Evolutionary conservation across 2,797 vertebrate species (phyloP).

Genomic region (Myiotriccus ornatus): DNA sequence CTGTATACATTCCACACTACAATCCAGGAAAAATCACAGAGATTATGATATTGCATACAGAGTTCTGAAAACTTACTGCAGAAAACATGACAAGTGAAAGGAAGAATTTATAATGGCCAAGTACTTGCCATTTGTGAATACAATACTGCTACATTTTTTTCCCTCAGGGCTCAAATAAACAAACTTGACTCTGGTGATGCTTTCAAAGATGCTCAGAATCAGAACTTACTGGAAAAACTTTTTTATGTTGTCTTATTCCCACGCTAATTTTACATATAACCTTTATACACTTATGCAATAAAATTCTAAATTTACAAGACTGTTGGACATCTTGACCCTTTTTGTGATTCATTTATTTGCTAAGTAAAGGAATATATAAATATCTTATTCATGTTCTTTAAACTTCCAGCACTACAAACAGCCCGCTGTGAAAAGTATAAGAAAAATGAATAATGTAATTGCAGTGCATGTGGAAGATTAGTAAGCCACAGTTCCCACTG

Average conservation of each 20-base stretch:
- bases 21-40: neutral
- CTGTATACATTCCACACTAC: neutral
- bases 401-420: neutral
- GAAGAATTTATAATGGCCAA: neutral
- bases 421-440: neutral
- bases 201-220: neutral
- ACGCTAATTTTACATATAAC: neutral
- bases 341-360: neutral
- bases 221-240: slow-evolving; percentile 2
- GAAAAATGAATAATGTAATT: neutral
- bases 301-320: neutral
- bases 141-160: neutral
- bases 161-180: neutral
- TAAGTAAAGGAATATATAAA: neutral
- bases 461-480: neutral
- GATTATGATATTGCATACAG: neutral
- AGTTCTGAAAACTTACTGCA: neutral
- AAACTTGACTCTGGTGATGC: neutral
- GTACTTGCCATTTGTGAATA: neutral
- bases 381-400: neutral
- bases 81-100: neutral
- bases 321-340: neutral
- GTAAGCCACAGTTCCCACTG: neutral
- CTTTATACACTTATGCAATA: neutral
- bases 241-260: neutral